phyloP scores from a whole-genome alignment of 2,113 vertebrate genomes.

The Macquaria ambigua region DNA sequence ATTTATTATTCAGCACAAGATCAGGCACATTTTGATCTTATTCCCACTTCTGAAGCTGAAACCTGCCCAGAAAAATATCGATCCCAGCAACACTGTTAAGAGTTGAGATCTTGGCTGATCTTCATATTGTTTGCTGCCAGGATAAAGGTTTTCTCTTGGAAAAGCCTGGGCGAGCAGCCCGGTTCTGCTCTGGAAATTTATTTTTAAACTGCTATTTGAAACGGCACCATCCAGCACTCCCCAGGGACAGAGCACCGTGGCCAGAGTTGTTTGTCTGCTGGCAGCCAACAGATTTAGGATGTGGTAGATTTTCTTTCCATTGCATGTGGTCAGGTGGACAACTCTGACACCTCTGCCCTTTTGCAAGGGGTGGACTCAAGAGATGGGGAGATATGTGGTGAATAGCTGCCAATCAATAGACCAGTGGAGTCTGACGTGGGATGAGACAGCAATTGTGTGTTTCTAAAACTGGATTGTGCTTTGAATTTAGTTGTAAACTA shows the following conservation, averaged over 20 bases:
- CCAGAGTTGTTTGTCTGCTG: conserved; percentile 26
- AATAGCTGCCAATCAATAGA: background rate
- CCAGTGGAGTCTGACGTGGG: background rate
- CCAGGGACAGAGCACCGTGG: background rate
- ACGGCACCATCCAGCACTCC: conserved; percentile 67
- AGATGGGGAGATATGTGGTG: background rate
- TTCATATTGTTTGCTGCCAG: conserved; percentile 33
- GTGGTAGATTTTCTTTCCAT: conserved; percentile 39
- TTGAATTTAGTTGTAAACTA: background rate
- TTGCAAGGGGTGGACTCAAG: background rate
- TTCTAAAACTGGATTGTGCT: background rate
- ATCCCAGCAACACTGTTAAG: conserved; percentile 11
- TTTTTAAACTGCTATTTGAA: conserved; percentile 90
- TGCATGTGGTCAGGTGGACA: conserved; percentile 29
- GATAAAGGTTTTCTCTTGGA: conserved; percentile 26
- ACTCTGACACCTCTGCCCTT: conserved; percentile 37
- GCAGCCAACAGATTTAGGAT: conserved; percentile 22
- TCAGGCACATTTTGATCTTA: conserved; percentile 4
- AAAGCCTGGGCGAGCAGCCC: conserved; percentile 38
- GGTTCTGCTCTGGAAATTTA: conserved; percentile 72
- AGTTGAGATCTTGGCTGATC: conserved; percentile 11
- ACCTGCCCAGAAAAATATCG: background rate
- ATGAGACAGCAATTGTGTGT: background rate
- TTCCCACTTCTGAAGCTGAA: background rate
- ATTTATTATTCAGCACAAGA: conserved; percentile 4